Evolutionary conservation across 2,797 vertebrate genomes (phyloP).

Genomic region (Enteromius mattozi): DNA sequence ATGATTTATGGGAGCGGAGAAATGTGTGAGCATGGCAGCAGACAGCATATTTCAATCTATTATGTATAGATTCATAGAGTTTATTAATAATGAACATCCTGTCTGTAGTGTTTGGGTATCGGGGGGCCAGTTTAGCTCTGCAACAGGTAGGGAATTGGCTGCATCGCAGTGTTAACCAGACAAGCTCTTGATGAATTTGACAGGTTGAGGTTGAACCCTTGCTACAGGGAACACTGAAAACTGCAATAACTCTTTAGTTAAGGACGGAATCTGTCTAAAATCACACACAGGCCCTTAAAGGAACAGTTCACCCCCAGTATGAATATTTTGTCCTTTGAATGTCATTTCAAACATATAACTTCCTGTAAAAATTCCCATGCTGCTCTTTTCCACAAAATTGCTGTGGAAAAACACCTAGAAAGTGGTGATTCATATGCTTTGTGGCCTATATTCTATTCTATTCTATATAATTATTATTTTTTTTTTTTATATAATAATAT

Average conservation of each 20-base stretch:
- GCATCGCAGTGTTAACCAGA: not conserved
- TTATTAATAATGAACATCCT: constrained; percentile 60
- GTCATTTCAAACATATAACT: not conserved
- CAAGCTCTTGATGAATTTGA: constrained; percentile 25
- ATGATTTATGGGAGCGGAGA: constrained; percentile 41
- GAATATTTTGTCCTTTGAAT: not conserved
- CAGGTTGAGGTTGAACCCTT: not conserved
- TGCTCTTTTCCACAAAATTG: not conserved
- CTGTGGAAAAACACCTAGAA: not conserved
- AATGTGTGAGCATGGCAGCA: constrained; percentile 35
- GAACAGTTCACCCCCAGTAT: not conserved
- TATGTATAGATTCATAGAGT: constrained; percentile 62
- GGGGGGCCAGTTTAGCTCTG: not conserved
- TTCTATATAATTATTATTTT: no score
- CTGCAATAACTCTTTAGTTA: not conserved
- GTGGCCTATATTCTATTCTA: no score
- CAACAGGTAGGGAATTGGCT: constrained; percentile 14
- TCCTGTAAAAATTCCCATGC: not conserved
- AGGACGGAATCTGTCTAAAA: not conserved
- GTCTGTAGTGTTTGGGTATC: constrained; percentile 24
- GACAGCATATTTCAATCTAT: constrained; percentile 62
- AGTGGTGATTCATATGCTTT: not conserved
- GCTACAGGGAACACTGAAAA: constrained; percentile 17
- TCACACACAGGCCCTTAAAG: not conserved
- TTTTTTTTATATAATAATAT: no score